phyloP scores from a whole-genome alignment of 2,113 vertebrate genomes.

The Catharus minimus region DNA sequence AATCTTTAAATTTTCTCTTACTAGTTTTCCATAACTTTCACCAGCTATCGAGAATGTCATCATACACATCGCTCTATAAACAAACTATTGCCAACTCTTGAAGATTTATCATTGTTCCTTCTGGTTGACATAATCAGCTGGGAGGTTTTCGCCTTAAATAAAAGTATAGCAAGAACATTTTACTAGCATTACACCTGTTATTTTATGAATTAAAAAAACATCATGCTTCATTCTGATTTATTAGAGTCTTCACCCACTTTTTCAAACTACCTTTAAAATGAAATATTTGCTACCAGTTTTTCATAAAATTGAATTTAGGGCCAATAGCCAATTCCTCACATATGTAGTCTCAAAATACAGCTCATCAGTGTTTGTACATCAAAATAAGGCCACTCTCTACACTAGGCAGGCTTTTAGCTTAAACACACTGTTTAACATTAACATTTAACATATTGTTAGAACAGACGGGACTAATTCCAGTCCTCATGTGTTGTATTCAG shows the following conservation, averaged over 20 bases:
- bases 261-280: not conserved
- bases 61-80: not conserved
- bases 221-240: not conserved
- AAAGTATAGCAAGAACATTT: not conserved
- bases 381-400: not conserved
- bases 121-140: not conserved
- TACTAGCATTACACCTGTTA: not conserved
- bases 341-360: not conserved
- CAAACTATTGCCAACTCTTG: not conserved
- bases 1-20: not conserved
- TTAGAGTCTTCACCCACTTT: not conserved
- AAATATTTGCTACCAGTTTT: not conserved
- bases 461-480: constrained; percentile 1
- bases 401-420: not conserved
- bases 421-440: not conserved
- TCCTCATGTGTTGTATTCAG: not conserved
- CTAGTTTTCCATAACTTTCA: not conserved
- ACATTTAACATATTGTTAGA: constrained; percentile 15
- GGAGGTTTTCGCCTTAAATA: not conserved
- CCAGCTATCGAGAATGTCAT: not conserved
- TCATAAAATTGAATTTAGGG: not conserved
- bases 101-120: not conserved
- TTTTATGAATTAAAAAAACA: not conserved
- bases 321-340: not conserved
- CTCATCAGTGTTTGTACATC: not conserved